Conservation (phyloP, 2,888 invertebrate genomes). For the Plagodis pulveraria region DNA sequence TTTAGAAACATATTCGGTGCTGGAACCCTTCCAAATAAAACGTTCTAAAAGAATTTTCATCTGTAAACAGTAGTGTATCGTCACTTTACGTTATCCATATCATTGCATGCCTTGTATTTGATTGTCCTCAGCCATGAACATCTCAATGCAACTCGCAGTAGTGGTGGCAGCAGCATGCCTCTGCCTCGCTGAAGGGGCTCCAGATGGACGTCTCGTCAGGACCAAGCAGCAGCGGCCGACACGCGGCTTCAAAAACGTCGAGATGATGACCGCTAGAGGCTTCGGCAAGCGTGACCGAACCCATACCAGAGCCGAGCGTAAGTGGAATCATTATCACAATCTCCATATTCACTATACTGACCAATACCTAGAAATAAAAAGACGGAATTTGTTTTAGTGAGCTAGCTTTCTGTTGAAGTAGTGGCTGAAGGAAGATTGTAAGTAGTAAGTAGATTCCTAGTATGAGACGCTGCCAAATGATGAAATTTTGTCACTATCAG, state of each 20-base stretch:
- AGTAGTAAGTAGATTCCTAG: too few species aligned
- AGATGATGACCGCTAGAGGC: conserved; percentile 87
- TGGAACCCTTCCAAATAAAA: too few species aligned
- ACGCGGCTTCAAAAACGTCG: conserved; percentile 87
- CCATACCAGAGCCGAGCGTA: conserved; percentile 70
- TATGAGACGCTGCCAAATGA: too few species aligned
- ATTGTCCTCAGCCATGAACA: conserved; percentile 67
- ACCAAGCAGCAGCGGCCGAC: conserved; percentile 83
- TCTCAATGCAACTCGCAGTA: conserved; percentile 70
- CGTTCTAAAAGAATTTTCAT: neutral
- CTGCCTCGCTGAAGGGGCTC: conserved; percentile 67
- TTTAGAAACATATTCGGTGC: too few species aligned
- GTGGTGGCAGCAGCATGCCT: conserved; percentile 68
- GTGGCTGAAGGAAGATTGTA: too few species aligned
- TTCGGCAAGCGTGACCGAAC: conserved; percentile 86
- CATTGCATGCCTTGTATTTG: neutral
- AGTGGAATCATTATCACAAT: conserved; percentile 42
- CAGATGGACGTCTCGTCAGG: conserved; percentile 65
- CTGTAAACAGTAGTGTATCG: neutral
- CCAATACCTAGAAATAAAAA: too few species aligned
- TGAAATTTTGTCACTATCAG: too few species aligned
- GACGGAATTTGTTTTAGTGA: too few species aligned
- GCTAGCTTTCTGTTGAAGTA: too few species aligned
- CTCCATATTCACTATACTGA: neutral
- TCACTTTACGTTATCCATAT: neutral